Conservation (phyloP, 1,140 invertebrate species). For the Dufourea novaeangliae region DNA sequence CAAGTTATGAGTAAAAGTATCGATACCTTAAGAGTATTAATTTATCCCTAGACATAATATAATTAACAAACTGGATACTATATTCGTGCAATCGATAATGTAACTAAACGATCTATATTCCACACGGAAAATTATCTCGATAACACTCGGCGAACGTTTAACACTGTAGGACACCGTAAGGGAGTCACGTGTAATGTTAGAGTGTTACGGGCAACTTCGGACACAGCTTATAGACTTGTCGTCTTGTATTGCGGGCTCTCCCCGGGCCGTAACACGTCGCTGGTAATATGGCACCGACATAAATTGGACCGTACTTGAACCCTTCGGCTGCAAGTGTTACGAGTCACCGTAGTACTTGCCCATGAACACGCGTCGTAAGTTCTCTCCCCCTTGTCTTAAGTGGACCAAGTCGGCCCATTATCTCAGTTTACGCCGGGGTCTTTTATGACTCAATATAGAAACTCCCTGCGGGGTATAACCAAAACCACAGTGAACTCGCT, state of each 20-base stretch:
- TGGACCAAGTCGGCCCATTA: slow-evolving; percentile 72
- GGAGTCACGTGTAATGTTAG: slow-evolving; percentile 21
- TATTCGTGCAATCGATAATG: neutral
- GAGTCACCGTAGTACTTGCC: slow-evolving; percentile 43
- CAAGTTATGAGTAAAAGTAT: no score
- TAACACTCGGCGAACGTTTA: neutral
- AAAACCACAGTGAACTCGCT: slow-evolving; percentile 66
- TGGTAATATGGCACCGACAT: slow-evolving; percentile 56
- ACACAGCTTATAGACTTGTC: slow-evolving; percentile 39
- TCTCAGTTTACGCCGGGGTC: slow-evolving; percentile 66
- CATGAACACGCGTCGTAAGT: slow-evolving; percentile 59
- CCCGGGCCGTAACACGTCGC: slow-evolving; percentile 35
- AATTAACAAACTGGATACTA: neutral
- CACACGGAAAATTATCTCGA: neutral
- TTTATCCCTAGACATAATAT: neutral
- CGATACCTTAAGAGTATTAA: no score
- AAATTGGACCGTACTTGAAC: slow-evolving; percentile 63
- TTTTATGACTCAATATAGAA: slow-evolving; percentile 69
- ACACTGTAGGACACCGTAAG: neutral
- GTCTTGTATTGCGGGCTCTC: slow-evolving; percentile 37
- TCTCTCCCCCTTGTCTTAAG: slow-evolving; percentile 61
- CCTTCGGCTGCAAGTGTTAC: slow-evolving; percentile 64
- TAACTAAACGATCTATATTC: neutral
- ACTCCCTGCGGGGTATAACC: slow-evolving; percentile 63
- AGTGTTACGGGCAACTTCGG: slow-evolving; percentile 13